These are phyloP conservation scores for Megalops atlanticus DNA, from an alignment of 2,113 vertebrate genomes.

Conservation along the genomic window DNA sequence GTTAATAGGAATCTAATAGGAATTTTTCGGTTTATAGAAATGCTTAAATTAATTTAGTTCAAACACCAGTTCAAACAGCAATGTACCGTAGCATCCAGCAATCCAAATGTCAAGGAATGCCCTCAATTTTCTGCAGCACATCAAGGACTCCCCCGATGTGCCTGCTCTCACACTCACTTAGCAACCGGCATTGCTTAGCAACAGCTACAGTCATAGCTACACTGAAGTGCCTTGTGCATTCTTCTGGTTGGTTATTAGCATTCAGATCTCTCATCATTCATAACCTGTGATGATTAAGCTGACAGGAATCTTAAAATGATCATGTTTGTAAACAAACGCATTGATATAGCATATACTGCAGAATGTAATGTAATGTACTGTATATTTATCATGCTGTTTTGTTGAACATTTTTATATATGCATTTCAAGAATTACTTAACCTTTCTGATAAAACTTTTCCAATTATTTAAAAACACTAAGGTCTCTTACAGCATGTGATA, in stretches of 20 bases:
- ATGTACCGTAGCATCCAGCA: background rate
- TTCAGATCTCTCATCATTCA: background rate
- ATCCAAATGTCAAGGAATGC: conserved; percentile 1
- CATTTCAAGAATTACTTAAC: too few species aligned
- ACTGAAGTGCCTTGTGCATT: background rate
- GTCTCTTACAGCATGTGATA: background rate
- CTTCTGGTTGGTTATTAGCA: background rate
- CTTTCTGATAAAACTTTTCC: too few species aligned
- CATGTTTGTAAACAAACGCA: background rate
- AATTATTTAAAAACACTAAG: background rate
- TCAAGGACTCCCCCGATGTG: conserved; percentile 9
- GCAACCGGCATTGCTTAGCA: conserved; percentile 24
- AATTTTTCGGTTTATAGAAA: background rate
- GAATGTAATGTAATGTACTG: too few species aligned
- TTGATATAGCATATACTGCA: background rate
- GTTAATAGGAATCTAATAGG: background rate
- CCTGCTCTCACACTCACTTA: background rate
- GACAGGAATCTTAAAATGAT: background rate
- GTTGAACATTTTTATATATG: too few species aligned
- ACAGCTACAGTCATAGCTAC: background rate
- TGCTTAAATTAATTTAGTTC: background rate
- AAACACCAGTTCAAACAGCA: background rate
- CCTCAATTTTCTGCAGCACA: background rate
- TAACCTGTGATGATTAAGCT: background rate
- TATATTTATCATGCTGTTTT: too few species aligned